A percentile compares a stretch with the other conserved stretches of the same genome.
Conservation (phyloP, 2,888 invertebrate species). For the Tetramorium bicarinatum region DNA sequence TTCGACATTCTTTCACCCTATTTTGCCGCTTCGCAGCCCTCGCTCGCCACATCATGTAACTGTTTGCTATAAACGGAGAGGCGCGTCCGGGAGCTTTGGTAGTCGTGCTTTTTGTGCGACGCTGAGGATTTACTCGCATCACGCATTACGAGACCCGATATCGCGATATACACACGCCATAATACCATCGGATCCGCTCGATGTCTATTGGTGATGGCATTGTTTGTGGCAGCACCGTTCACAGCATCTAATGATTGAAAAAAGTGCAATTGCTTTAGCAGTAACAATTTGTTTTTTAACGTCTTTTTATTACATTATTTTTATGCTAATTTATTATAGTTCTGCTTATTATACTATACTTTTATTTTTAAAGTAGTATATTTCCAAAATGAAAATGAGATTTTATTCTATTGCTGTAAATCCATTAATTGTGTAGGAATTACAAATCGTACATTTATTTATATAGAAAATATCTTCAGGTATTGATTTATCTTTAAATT, state of each 20-base stretch:
- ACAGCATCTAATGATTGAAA: slow-evolving; percentile 5
- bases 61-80: slow-evolving; percentile 82
- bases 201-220: slow-evolving; percentile 43
- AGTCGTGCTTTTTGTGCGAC: slow-evolving; percentile 84
- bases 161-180: slow-evolving; percentile 52
- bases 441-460: background rate
- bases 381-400: background rate
- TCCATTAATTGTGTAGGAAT: background rate
- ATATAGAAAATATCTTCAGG: background rate
- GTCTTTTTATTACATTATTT: too few species aligned
- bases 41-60: slow-evolving; percentile 24
- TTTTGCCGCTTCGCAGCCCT: slow-evolving; percentile 33
- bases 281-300: background rate
- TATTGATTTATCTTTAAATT: background rate
- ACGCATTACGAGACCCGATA: slow-evolving; percentile 71
- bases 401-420: background rate
- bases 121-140: slow-evolving; percentile 82
- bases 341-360: background rate
- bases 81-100: slow-evolving; percentile 79
- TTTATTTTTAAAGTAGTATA: background rate
- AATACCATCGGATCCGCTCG: slow-evolving; percentile 43
- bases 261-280: background rate
- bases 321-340: too few species aligned
- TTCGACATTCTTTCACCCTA: slow-evolving; percentile 44
- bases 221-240: slow-evolving; percentile 25